A percentile compares a stretch with the other conserved stretches of the same genome.
Conservation (phyloP, 37 sponge, comb jelly and placozoan genomes). For the Petrosia ficiformis region DNA sequence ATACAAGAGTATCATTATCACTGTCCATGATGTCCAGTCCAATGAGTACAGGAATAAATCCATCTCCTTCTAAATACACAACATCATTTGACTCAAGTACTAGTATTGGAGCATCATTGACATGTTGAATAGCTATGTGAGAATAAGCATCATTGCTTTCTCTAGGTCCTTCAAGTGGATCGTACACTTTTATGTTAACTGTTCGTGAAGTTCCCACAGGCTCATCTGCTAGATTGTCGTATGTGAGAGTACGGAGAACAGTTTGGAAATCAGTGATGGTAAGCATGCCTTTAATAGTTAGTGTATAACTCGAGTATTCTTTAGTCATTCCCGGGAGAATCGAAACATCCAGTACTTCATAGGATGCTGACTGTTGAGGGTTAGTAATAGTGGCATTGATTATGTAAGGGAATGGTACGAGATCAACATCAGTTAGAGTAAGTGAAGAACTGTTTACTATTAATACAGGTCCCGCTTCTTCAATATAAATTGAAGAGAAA, state of each 20-base stretch:
- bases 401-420: conserved; percentile 44
- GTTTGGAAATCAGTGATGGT: conserved; percentile 23
- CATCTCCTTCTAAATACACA: conserved; percentile 50
- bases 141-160: conserved; percentile 12
- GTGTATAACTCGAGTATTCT: conserved; percentile 8
- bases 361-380: conserved; percentile 21
- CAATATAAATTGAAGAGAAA: conserved; percentile 52
- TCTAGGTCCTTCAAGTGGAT: background rate
- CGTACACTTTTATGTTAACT: conserved; percentile 22
- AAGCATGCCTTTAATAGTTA: conserved; percentile 29
- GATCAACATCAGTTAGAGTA: conserved; percentile 67
- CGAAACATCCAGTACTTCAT: conserved; percentile 47
- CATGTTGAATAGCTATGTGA: conserved; percentile 9
- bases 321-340: conserved; percentile 47
- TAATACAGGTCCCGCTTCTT: conserved; percentile 56
- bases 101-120: conserved; percentile 53
- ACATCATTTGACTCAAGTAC: background rate
- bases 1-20: conserved; percentile 39
- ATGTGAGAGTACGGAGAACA: conserved; percentile 48
- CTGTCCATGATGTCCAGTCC: conserved; percentile 30
- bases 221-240: conserved; percentile 61
- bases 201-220: conserved; percentile 23
- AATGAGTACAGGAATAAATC: conserved; percentile 9
- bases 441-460: conserved; percentile 39
- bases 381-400: conserved; percentile 33